phyloP scores from a whole-genome alignment of 1,140 invertebrate species.

The Listronotus oregonensis region DNA sequence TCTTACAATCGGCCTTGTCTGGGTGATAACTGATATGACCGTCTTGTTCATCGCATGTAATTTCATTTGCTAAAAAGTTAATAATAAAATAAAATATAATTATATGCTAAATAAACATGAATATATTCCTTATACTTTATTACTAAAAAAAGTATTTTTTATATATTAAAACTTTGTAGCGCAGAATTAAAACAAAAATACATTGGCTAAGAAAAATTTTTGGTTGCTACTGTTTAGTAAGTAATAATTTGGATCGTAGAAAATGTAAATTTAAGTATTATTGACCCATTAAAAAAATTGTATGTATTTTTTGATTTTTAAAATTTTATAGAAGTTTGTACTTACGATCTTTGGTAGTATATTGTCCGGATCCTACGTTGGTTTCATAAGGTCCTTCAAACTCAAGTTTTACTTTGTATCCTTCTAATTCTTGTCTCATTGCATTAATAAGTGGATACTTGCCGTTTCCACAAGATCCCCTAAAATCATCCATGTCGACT shows the following conservation, averaged over 20 bases:
- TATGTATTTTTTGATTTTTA: too few species aligned
- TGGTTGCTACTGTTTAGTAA: too few species aligned
- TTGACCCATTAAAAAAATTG: too few species aligned
- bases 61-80: slow-evolving; percentile 73
- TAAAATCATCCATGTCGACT: slow-evolving; percentile 94
- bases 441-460: slow-evolving; percentile 89
- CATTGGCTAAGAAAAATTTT: too few species aligned
- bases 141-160: too few species aligned
- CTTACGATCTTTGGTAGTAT: slow-evolving; percentile 88
- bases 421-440: slow-evolving; percentile 82
- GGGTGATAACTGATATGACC: slow-evolving; percentile 92
- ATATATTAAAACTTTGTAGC: too few species aligned
- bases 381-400: slow-evolving; percentile 87
- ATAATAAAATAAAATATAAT: too few species aligned
- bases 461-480: slow-evolving; percentile 84
- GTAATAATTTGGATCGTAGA: too few species aligned
- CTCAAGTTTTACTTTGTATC: slow-evolving; percentile 82
- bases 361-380: slow-evolving; percentile 70
- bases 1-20: slow-evolving; percentile 89
- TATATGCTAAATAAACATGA: too few species aligned
- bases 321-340: slow-evolving; percentile 45
- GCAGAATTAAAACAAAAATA: too few species aligned
- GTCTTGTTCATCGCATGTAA: slow-evolving; percentile 89
- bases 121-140: too few species aligned
- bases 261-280: too few species aligned